Evolutionary conservation across 2,888 invertebrate genomes (phyloP), one percentile per base, ranked within the genome.

Genomic region (Caenorhabditis panamensis): DNA sequence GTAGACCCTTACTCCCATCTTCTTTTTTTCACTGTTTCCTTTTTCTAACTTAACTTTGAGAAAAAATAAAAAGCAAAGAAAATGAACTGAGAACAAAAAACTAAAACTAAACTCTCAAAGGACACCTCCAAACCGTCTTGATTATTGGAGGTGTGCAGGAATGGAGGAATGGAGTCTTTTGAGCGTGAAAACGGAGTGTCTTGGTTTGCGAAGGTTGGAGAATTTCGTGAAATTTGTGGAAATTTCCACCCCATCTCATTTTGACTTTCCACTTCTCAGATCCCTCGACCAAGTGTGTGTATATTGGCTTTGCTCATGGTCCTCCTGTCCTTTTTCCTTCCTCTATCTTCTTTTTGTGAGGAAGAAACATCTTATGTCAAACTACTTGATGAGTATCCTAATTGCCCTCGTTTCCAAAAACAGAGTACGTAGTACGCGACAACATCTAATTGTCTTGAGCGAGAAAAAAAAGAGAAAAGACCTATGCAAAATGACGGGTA

Each of bases 341-440:
- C 36, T 58, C 31, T 31, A 6, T 9, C 31, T 31, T 31, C 31
- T 67, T 59, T 58, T 54, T 51, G 36, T 51, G 62, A 64, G 59
- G 56, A 66, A 22, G 66, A 66, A 75, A 75, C 75, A 75, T 61
- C 53, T 61, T 66, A 66, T 41, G 73, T 75, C 66, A 75, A 66
- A 66, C 75, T 51, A 66, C 66, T 75, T 66, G 75, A 75, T 75
- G 75, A 66, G 61, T 61, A 61, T 26, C 61, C 66, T 66, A 75
- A 75, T 75, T 75, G 66, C 75, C 66, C 49, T 75, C 66, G 66
- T 75, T 66, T 66, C 53, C 36, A 51, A 75, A 73, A 75, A 66
- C 66, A 44, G 53, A 56, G 59, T 58, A 73, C 66, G 13, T 11
- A 6, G 13, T 66, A 66, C 51, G 24, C 75, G 28, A 58, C 47